Percentiles rank a stretch among this genome's conserved stretches.
phyloP scores from a whole-genome alignment of 2,797 vertebrate species.

The Dicrostonyx torquatus region DNA sequence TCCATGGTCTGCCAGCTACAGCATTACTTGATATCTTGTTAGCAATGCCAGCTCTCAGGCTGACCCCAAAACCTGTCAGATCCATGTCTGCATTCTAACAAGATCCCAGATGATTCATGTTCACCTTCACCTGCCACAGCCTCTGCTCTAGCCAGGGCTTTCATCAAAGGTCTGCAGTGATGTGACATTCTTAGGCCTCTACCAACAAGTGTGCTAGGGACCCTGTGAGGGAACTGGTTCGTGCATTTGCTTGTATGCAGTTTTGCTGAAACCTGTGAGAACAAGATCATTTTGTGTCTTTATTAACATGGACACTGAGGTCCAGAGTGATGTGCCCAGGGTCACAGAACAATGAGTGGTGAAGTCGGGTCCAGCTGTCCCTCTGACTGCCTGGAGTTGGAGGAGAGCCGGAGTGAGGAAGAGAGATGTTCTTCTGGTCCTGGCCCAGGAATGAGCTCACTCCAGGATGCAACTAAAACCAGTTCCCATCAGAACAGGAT shows the following conservation, averaged over 20 bases:
- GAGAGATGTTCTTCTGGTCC: constrained; percentile 13
- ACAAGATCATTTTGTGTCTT: not conserved
- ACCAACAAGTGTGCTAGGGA: not conserved
- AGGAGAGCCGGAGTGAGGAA: not conserved
- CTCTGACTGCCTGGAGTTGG: not conserved
- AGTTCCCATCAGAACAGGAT: not conserved
- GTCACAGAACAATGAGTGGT: not conserved
- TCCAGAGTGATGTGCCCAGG: not conserved
- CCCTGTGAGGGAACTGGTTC: not conserved
- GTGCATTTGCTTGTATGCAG: not conserved
- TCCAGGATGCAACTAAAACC: constrained; percentile 67
- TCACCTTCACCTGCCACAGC: not conserved
- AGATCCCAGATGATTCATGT: not conserved
- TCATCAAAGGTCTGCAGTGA: not conserved
- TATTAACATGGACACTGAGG: not conserved
- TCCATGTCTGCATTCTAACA: not conserved
- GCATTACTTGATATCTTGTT: not conserved
- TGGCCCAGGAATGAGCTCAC: constrained; percentile 74
- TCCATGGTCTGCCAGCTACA: fast-evolving
- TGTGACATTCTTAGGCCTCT: not conserved
- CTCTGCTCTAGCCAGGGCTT: not conserved
- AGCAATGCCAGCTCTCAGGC: not conserved
- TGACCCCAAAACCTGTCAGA: not conserved
- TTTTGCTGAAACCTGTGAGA: not conserved
- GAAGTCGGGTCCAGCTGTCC: not conserved